Evolutionary conservation across 2,888 invertebrate species (phyloP), one percentile per base, ranked within the genome.

Genomic region (Callyntrura guangdongensis): DNA sequence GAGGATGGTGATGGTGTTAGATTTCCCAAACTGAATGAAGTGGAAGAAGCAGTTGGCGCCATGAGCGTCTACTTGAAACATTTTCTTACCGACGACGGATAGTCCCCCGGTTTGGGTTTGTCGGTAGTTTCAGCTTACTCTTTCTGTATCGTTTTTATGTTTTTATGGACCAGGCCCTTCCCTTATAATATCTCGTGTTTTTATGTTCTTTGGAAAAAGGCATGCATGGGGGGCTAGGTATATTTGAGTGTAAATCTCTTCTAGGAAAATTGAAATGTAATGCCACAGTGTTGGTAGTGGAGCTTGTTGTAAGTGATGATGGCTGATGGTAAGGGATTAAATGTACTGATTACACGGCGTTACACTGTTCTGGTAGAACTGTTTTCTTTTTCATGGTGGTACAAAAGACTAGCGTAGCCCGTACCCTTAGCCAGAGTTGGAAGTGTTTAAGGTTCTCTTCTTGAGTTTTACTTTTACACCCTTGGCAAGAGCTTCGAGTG

Each of bases 191-290:
- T 83, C 61, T 79, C 72, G 72, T 72, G 47, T 81, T 49, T 25
- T 17, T 12, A 53, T 25, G 77, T 53, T 49, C 17, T 79, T 17
- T 17, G 82, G 77, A 49, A 27, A 83, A 85, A 74, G 72, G 22
- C 36, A 69, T 45, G 67, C 81, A 81, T n/a, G 91, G 91, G 90
- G 86, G 86, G 90, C 67, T 86, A 85, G 36, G 36, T 36, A 36
- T 61, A 25, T 85, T 77, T 85, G 47, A 83, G 81, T 79, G 82
- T 72, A 79, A 91, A 85, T 82, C 77, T 72, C 67, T 90, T 90
- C 90, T 87, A n/a, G 82, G 91, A 91, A 90, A 79, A 61, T 22
- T 91, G 91, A 91, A 91, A 91, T 85, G 72, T 81, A 88, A 91
- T 91, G 84, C 88, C 67, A 17, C 64, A 72, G 72, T 88, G n/a